Evolutionary conservation across 2,113 vertebrate species (phyloP), one percentile per base, ranked within the genome.

Genomic region (Lota lota): DNA sequence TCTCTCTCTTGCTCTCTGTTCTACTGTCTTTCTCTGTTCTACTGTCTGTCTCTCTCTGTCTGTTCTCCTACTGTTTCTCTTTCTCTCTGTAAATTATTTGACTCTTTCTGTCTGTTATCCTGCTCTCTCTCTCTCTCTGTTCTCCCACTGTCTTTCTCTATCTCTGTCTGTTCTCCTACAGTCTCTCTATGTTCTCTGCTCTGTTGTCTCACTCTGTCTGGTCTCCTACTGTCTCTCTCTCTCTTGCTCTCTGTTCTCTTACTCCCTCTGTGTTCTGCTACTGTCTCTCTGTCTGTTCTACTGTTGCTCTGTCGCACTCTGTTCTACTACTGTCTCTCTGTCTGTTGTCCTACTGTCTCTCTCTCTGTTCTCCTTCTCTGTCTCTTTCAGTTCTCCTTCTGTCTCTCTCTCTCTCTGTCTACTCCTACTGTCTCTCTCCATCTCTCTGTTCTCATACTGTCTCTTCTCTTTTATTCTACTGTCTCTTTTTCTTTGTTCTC

Each of bases 151-250:
- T 68, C 17, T 47, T 56, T 47, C 28, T 21, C 28, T 24, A n/a
- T 22, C 24, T 17, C 40, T 33, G 73, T 83, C 81, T 85, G 73
- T 84, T 68, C 28, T 64, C 71, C 73, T 40, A 40, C 7, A 3
- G 16, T 78, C 79, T 82, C 78, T 79, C 79, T n/a, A n/a, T n/a
- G n/a, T n/a, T 81, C 81, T 40, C 81, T 78, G 82, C 78, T 72
- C 83, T 70, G 63, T 66, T 50, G 50, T 40, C 36, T 40, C 36
- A 3, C 36, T 40, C 36, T 40, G 36, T 40, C 28, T 33, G 28
- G 3, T 16, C 54, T 56, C 65, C 11, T 22, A 14, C 18, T 12
- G 8, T 1, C 2, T 54, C 51, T 67, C 18, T 19, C 75, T 67
- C 77, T 53, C 68, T 19, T 33, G 63, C 65, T 58, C 33, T 10